phyloP scores from a whole-genome alignment of 2,113 vertebrate species.

The Campylorhamphus procurvoides region DNA sequence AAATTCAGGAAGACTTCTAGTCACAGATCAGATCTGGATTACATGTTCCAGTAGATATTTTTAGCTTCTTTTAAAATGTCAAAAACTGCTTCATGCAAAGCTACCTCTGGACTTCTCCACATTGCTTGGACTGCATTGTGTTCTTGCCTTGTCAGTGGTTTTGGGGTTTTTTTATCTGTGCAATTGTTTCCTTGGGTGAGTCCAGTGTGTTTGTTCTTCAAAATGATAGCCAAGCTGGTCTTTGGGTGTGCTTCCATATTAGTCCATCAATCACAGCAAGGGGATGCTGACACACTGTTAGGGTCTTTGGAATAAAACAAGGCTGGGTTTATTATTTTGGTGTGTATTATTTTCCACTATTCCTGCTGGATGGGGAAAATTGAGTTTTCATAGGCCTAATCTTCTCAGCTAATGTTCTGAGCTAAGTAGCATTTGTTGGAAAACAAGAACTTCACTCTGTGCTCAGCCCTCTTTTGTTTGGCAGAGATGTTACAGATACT shows the following conservation, averaged over 20 bases:
- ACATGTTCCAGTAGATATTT: background rate
- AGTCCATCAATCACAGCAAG: constrained; percentile 52
- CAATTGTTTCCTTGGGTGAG: constrained; percentile 14
- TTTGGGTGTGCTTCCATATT: constrained; percentile 42
- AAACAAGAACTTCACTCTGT: background rate
- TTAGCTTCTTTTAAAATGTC: background rate
- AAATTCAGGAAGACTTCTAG: background rate
- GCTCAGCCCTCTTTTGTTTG: constrained; percentile 4
- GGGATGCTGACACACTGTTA: constrained; percentile 36
- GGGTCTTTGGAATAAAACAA: constrained; percentile 51
- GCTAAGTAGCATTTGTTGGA: constrained; percentile 7
- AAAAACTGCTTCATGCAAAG: background rate
- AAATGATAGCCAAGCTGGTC: background rate
- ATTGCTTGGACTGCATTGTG: background rate
- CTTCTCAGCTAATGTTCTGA: constrained; percentile 38
- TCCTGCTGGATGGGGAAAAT: constrained; percentile 28
- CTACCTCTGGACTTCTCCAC: background rate
- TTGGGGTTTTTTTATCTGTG: background rate
- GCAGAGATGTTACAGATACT: background rate
- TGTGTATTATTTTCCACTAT: constrained; percentile 44
- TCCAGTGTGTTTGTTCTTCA: background rate
- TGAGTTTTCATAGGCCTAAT: constrained; percentile 55
- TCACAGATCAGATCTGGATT: background rate
- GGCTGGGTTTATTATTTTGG: constrained; percentile 55
- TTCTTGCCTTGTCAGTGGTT: background rate